Conservation (phyloP, 2,113 vertebrate genomes). For the Thalassoma bifasciatum region DNA sequence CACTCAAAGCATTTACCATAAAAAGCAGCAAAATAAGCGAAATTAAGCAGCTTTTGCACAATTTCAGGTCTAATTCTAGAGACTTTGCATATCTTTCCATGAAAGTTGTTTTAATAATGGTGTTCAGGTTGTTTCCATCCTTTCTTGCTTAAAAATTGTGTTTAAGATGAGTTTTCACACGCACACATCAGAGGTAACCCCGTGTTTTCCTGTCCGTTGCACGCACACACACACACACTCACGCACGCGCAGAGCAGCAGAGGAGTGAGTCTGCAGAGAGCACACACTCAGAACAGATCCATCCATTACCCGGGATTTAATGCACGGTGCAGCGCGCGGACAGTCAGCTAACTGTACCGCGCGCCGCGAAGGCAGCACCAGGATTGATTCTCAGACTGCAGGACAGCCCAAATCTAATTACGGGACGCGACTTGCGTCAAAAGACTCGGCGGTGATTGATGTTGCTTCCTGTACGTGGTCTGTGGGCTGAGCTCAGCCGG, state of each 20-base stretch:
- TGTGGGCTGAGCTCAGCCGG: conserved; percentile 33
- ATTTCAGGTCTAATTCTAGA: neutral
- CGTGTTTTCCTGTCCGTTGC: conserved; percentile 21
- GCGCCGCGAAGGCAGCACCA: conserved; percentile 35
- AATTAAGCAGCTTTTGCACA: neutral
- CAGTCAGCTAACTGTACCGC: conserved; percentile 39
- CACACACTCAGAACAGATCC: conserved; percentile 20
- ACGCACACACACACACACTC: neutral
- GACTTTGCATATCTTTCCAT: neutral
- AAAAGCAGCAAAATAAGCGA: neutral
- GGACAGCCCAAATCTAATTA: conserved; percentile 77
- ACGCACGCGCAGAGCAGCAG: conserved; percentile 13
- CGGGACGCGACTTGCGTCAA: conserved; percentile 79
- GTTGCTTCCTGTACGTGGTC: conserved; percentile 43
- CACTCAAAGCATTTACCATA: neutral
- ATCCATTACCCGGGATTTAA: conserved; percentile 47
- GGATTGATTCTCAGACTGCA: conserved; percentile 67
- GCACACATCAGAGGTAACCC: conserved; percentile 39
- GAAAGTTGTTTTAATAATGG: neutral
- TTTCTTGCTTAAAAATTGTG: conserved; percentile 28
- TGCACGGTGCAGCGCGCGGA: conserved; percentile 43
- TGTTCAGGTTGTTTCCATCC: conserved; percentile 1
- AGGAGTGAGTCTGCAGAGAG: conserved; percentile 39
- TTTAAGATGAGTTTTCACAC: conserved; percentile 26
- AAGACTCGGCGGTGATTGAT: conserved; percentile 76